Conservation (phyloP, 2,888 invertebrate genomes). For the Busseola fusca region DNA sequence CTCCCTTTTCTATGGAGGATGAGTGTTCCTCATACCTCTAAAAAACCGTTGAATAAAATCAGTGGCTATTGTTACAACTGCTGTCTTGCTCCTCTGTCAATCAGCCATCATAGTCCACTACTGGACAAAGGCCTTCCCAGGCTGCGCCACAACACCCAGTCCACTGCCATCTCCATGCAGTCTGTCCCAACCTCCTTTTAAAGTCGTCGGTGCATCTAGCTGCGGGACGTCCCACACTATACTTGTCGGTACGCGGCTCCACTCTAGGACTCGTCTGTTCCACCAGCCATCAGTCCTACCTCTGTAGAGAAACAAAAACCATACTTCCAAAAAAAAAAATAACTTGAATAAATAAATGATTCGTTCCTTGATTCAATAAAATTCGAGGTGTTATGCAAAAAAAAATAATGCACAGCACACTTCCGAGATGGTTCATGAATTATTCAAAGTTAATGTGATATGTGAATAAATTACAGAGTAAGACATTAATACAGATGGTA, state of each 20-base stretch:
- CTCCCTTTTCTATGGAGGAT: no score
- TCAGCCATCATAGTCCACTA: not conserved
- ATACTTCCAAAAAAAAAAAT: not conserved
- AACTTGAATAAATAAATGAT: no score
- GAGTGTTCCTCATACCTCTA: no score
- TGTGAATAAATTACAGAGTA: constrained; percentile 40
- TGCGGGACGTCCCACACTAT: not conserved
- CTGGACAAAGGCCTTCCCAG: not conserved
- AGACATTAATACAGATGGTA: constrained; percentile 46
- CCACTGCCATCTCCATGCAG: not conserved
- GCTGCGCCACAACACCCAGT: not conserved
- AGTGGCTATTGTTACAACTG: not conserved
- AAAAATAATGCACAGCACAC: constrained; percentile 50
- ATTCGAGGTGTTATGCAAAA: constrained; percentile 41
- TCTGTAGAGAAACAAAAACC: not conserved
- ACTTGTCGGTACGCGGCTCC: not conserved
- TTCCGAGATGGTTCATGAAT: constrained; percentile 60
- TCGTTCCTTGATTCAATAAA: constrained; percentile 31
- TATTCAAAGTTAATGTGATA: constrained; percentile 56
- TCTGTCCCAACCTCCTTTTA: not conserved
- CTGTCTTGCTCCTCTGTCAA: not conserved
- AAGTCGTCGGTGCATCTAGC: not conserved
- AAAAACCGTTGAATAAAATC: constrained; percentile 3
- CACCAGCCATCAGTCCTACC: not conserved
- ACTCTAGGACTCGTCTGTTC: not conserved